Base-by-base conservation (phyloP, 2,888 invertebrate species). In the Candidula unifasciata region DNA sequence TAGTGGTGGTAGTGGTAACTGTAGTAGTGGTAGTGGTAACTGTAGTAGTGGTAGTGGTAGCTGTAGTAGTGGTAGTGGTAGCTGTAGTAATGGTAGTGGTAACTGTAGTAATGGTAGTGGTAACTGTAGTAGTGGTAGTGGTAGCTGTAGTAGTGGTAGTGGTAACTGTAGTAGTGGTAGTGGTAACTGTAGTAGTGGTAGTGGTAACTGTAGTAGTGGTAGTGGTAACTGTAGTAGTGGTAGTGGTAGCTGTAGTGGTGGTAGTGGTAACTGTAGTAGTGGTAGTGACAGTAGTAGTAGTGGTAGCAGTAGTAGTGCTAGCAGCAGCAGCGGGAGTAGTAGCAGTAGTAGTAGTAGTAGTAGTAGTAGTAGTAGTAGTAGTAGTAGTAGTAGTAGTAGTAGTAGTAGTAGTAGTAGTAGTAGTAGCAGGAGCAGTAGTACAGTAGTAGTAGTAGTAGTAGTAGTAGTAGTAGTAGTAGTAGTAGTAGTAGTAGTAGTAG, bases 341-440 rank as follows among this genome's bases (percentile, higher is more conserved):
- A n/a, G n/a, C n/a, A n/a, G 44, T 37, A 37, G 44, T 76, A 76
- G 44, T 27, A 76, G 44, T 76, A 76, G 44, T 37, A 37, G 44
- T 52, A 76, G 44, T 37, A 76, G 44, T 52, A 76, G 44, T 27
- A 76, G 44, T 44, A 60, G 33, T 71, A 71, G 33, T 71, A 30
- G 24, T 71, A 71, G 33, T 71, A 71, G 33, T 71, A 71, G 60
- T 60, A 60, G 60, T n/a, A 60, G 60, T n/a, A 60, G 60, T 60
- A 60, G 60, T 60, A 60, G 60, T 60, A n/a, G 5, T 60, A 60
- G 60, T 60, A 60, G 60, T 60, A 60, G 60, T 60, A 60, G 60
- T n/a, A 60, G 24, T n/a, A 60, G n/a, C n/a, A 60, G 60, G 5
- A 60, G 60, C n/a, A 60, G 60, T 3, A 18, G 60, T 16, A 60